These are phyloP conservation scores for Ectropis grisescens DNA, from an alignment of 1,140 invertebrate species.

Conservation along the genomic window DNA sequence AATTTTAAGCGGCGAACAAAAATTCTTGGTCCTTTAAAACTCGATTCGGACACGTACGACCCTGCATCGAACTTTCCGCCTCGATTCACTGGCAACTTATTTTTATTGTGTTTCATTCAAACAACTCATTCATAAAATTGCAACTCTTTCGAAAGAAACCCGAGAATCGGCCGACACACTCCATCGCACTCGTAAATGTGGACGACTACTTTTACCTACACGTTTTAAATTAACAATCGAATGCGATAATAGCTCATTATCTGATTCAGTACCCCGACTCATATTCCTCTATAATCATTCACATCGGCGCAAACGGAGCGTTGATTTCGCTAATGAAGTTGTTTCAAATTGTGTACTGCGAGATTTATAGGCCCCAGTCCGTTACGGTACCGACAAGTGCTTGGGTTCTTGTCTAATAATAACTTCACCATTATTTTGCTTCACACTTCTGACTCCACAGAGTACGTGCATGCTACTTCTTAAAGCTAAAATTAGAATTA, in stretches of 20 bases:
- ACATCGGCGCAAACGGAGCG: conserved; percentile 12
- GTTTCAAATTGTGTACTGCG: conserved; percentile 30
- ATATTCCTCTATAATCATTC: conserved; percentile 19
- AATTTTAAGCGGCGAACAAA: conserved; percentile 25
- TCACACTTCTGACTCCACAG: conserved; percentile 31
- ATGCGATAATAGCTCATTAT: conserved; percentile 5
- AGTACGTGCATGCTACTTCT: conserved; percentile 27
- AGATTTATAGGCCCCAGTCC: conserved; percentile 39
- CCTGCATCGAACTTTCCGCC: conserved; percentile 21
- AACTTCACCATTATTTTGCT: conserved; percentile 36
- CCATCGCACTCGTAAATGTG: conserved; percentile 30
- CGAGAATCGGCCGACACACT: conserved; percentile 33
- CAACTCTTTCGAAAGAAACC: conserved; percentile 33
- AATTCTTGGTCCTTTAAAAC: conserved; percentile 30
- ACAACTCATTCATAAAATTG: conserved; percentile 66
- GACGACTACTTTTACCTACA: conserved; percentile 8
- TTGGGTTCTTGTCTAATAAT: conserved; percentile 40
- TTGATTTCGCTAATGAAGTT: conserved; percentile 44
- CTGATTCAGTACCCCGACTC: conserved; percentile 2
- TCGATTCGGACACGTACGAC: conserved; percentile 18
- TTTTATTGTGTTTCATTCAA: conserved; percentile 61
- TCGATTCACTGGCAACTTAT: conserved; percentile 27
- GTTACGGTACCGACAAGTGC: conserved; percentile 42
- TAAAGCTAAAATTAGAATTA: conserved; percentile 32
- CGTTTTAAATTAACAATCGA: conserved; percentile 10